Base-by-base conservation (phyloP, 2,113 vertebrate species). In the Gopherus flavomarginatus region DNA sequence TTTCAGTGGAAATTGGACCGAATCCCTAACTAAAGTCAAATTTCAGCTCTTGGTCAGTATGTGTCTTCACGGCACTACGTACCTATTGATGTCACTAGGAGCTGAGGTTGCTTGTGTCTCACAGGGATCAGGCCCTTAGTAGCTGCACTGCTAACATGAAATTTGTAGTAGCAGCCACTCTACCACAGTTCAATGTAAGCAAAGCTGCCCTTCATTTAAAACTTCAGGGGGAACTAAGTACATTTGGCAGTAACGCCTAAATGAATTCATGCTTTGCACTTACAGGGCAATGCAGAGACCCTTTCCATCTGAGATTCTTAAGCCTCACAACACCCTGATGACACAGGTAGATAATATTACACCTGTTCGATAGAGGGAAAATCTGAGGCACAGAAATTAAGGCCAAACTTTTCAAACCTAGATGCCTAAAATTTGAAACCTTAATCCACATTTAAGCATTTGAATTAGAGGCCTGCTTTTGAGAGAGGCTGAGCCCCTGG, bases 371-470 rank as follows among this genome's bases (percentile, higher is more conserved):
- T 35, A 69, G 65, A 88, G 7, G 14, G 38, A 88, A 91, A 96
- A 96, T 5, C 65, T 90, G 84, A 91, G 91, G 93, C 92, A 24
- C 56, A 90, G 88, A 42, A 56, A 38, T 75, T 26, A 82, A 91
- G 12, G 53, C 29, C 31, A 59, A 88, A 89, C 14, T 12, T 82
- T 85, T 80, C 59, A 96, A 95, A 84, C 29, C 17, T 0, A 0
- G 17, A 11, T 14, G 19, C 16, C 83, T 86, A 47, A 89, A 93
- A 84, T 42, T 29, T 86, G 24, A 12, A 42, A n/a, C 8, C 72
- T 27, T 13, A 44, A 85, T 87, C 14, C 4, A 4, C 24, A 11
- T 2, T 12, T 0, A 59, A 35, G 35, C 17, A 47, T 12, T 38
- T 77, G 44, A 77, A 75, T 42, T 5, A 44, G 38, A 75, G 10